Evolutionary conservation across 2,888 invertebrate genomes (phyloP), one percentile per base, ranked within the genome.

Genomic region (Tholera decimalis): DNA sequence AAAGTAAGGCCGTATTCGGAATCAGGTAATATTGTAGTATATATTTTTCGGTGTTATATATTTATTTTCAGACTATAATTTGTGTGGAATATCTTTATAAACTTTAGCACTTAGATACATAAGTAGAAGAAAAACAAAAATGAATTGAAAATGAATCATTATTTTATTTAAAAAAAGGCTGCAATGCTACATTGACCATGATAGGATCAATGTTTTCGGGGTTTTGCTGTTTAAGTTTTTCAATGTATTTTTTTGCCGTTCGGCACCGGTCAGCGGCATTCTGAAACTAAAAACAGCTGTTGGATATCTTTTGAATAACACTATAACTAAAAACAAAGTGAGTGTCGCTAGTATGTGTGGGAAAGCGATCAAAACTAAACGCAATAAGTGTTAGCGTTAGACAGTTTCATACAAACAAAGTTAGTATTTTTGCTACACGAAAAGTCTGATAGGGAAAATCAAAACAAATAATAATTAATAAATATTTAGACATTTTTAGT

Each of bases 221-320:
- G 51, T 65, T 65, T 60, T 66, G 44, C 37, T 60, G 11, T 66
- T 59, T 55, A 30, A 62, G 58, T 62, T 51, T 67, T 62, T 62
- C 59, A 13, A 62, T 58, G 20, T 63, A 68, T 55, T 50, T 57
- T 62, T 68, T 62, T 62, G 56, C 57, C 57, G 28, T 57, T 61
- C 61, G 56, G 67, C 41, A 41, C 41, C 41, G 41, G 18, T 41
- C 41, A 41, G 18, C 39, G 61, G 49, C 61, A 64, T 69, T 62
- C 63, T 63, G 56, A 13, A 44, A 63, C 63, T 33, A 56, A 46
- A 44, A 60, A n/a, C 30, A 41, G 39, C 41, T 43, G 20, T 55
- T 30, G 55, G 28, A 43, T 55, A 55, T 43, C 30, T 55, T 55
- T 55, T 55, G 43, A 41, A 28, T 55, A 43, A 49, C 28, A 49